Conservation (phyloP, 1,140 invertebrate genomes). For the Vollenhovia emeryi region DNA sequence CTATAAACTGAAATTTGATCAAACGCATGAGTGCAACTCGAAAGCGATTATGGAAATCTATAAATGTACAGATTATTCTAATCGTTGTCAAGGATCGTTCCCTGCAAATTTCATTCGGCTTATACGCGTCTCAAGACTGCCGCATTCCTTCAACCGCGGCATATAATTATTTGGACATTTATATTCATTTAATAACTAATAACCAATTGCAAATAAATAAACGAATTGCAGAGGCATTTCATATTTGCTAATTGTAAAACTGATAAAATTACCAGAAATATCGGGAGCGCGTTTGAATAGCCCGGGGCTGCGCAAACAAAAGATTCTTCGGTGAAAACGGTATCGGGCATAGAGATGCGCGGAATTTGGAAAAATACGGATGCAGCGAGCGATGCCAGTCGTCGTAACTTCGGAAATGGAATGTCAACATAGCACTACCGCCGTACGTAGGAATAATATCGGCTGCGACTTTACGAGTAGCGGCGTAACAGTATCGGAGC, state of each 20-base stretch:
- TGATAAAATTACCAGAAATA: neutral
- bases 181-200: neutral
- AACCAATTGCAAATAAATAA: neutral
- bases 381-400: slow-evolving; percentile 10
- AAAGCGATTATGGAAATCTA: neutral
- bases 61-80: too few species aligned
- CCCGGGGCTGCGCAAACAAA: neutral
- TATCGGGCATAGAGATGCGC: neutral
- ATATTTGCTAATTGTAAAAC: neutral
- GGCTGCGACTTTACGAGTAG: slow-evolving; percentile 66
- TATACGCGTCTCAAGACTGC: neutral
- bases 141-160: neutral
- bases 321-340: neutral
- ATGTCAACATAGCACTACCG: slow-evolving; percentile 68
- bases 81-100: too few species aligned
- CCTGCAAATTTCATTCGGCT: neutral
- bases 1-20: slow-evolving; percentile 2
- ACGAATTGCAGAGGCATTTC: neutral
- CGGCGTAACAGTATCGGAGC: slow-evolving; percentile 60
- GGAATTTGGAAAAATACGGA: slow-evolving; percentile 51
- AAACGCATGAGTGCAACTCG: neutral
- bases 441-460: slow-evolving; percentile 70
- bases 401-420: slow-evolving; percentile 53
- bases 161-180: neutral
- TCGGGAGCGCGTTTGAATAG: neutral